Evolutionary conservation across 1,140 invertebrate species (phyloP), one percentile per base, ranked within the genome.

Genomic region (Macrotrachela quadricornifera): DNA sequence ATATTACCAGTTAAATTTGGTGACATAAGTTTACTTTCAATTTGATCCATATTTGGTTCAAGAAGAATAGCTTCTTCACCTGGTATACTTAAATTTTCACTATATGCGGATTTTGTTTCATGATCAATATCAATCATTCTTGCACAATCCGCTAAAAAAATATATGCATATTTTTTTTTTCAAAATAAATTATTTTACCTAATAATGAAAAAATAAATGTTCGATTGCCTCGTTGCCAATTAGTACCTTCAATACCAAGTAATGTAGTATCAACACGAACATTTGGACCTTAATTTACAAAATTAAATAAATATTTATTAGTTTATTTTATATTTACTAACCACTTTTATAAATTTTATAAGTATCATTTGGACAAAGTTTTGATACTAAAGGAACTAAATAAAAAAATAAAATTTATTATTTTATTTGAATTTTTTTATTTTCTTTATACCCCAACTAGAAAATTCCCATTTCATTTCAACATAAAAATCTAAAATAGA

Each of bases 381-480:
- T 77, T 1, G 86, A 86, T 46, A 92, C 82, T 37, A 92, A 72
- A 1, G 88, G 88, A 59, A 94, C 86, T 30, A 30, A 4, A 30
- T 4, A 4, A 4, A 30, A 8, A 30, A 30, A 2, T 4, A 2
- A 30, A 30, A 4, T 30, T 30, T 30, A 4, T 4, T 2, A 30
- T 8, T 8, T 30, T 30, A 30, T 30, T 30, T 30, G 21, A n/a
- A n/a, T n/a, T n/a, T n/a, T n/a, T 30, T 8, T 30, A 30, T 30
- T 30, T 30, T 30, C 21, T 30, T 30, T 8, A 4, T 30, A 30
- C 21, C 21, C 87, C 87, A 94, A 71, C 85, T 91, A 37, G 85
- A 85, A 63, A 95, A 94, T 65, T 95, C 87, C 90, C 90, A 96
- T 72, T 91, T 94, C 88, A 96, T 96, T 77, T 96, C 91, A 13